These are phyloP conservation scores for Gopherus flavomarginatus DNA, from an alignment of 2,113 vertebrate species.

Conservation along the genomic window DNA sequence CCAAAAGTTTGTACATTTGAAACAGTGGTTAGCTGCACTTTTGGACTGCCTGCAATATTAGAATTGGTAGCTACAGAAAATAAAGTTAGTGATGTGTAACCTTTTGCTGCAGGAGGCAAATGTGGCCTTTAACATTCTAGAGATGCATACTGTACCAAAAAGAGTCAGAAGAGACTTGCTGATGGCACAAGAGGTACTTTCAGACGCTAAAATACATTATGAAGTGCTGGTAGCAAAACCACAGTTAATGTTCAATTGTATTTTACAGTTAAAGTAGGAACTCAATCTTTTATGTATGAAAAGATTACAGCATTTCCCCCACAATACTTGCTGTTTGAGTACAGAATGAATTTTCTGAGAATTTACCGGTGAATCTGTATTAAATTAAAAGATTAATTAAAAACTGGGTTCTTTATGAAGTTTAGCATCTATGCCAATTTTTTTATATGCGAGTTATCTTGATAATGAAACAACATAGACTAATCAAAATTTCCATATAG, in stretches of 20 bases:
- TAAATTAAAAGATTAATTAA: background rate
- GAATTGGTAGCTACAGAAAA: background rate
- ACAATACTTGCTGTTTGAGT: background rate
- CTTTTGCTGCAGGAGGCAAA: background rate
- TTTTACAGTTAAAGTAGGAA: background rate
- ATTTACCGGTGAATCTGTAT: background rate
- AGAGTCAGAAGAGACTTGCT: background rate
- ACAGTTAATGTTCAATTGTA: background rate
- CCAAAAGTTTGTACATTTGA: background rate
- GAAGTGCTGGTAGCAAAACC: background rate
- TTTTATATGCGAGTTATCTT: background rate
- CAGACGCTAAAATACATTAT: background rate
- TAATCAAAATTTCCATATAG: background rate
- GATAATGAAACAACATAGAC: background rate
- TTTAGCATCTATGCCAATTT: background rate
- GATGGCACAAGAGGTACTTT: background rate
- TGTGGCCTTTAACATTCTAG: background rate
- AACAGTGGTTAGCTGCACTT: background rate
- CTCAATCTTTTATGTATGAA: background rate
- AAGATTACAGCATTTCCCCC: background rate
- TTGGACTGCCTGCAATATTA: background rate
- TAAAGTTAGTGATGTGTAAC: background rate
- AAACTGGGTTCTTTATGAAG: background rate
- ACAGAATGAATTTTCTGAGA: background rate
- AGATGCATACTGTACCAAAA: background rate